phyloP scores from a whole-genome alignment of 1,140 invertebrate genomes.

The Gyrodactylus salaris region DNA sequence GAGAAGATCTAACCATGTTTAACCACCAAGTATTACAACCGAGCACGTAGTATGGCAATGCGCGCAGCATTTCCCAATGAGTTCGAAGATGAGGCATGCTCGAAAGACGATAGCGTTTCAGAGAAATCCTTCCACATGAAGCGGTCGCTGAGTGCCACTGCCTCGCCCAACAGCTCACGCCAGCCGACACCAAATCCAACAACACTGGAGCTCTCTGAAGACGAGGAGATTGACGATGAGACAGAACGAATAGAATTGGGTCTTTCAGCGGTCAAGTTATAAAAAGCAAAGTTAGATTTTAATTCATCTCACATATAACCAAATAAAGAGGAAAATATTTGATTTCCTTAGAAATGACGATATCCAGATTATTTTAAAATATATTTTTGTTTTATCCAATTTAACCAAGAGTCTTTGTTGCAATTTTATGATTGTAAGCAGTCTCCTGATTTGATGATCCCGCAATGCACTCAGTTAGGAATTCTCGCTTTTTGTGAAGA shows the following conservation, averaged over 20 bases:
- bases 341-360: too few relatives aligned
- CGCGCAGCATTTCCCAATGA: neutral
- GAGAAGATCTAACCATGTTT: neutral
- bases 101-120: neutral
- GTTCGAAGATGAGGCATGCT: neutral
- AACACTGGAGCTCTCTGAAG: neutral
- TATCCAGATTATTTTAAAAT: too few relatives aligned
- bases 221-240: slow-evolving; percentile 5
- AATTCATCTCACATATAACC: too few relatives aligned
- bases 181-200: neutral
- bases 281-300: neutral
- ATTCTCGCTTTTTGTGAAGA: too few relatives aligned
- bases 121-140: neutral
- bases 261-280: neutral
- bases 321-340: too few relatives aligned
- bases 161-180: neutral
- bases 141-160: neutral
- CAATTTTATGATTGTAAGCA: too few relatives aligned
- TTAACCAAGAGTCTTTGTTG: too few relatives aligned
- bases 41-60: neutral
- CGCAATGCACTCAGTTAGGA: too few relatives aligned
- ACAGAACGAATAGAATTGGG: slow-evolving; percentile 4
- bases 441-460: too few relatives aligned
- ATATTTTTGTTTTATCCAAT: too few relatives aligned
- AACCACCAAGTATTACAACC: slow-evolving; percentile 6